These are phyloP conservation scores for Anguilla pacifica DNA, from an alignment of 2,797 vertebrate genomes.

Conservation along the genomic window DNA sequence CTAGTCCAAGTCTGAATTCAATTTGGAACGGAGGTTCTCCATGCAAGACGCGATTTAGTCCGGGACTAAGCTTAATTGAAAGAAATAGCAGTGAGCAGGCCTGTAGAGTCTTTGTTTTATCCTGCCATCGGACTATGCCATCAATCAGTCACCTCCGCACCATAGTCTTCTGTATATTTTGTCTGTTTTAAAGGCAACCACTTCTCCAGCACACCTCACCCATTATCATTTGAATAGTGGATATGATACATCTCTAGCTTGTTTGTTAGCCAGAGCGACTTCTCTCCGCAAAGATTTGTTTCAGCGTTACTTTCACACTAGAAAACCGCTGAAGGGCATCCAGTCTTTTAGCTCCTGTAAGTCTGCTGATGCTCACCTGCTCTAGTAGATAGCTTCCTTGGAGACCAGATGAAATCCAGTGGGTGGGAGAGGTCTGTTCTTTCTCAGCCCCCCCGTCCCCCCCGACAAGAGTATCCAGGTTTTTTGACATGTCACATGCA, in stretches of 20 bases:
- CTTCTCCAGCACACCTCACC: not conserved
- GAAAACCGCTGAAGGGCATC: conserved; percentile 67
- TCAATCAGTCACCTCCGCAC: not conserved
- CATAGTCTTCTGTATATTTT: no score
- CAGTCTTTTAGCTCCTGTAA: conserved; percentile 61
- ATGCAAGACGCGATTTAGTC: no score
- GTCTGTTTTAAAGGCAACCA: not conserved
- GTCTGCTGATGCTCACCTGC: conserved; percentile 69
- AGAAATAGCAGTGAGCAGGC: not conserved
- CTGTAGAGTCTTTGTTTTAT: not conserved
- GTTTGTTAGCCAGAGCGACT: not conserved
- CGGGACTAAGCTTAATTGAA: not conserved
- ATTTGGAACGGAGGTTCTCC: no score
- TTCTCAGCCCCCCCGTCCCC: conserved; percentile 21
- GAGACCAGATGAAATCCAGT: conserved; percentile 76
- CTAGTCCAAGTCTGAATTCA: no score
- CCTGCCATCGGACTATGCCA: not conserved
- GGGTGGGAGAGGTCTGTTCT: conserved; percentile 55
- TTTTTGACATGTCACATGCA: conserved; percentile 48
- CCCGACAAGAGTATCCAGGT: conserved; percentile 62
- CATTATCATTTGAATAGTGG: not conserved
- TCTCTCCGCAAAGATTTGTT: not conserved
- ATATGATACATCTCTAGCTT: not conserved
- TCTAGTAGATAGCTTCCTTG: conserved; percentile 70
- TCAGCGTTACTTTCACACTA: conserved; percentile 44